Evolutionary conservation across 2,888 invertebrate species (phyloP), one percentile per base, ranked within the genome.

Genomic region (Rhabditoides inermis): DNA sequence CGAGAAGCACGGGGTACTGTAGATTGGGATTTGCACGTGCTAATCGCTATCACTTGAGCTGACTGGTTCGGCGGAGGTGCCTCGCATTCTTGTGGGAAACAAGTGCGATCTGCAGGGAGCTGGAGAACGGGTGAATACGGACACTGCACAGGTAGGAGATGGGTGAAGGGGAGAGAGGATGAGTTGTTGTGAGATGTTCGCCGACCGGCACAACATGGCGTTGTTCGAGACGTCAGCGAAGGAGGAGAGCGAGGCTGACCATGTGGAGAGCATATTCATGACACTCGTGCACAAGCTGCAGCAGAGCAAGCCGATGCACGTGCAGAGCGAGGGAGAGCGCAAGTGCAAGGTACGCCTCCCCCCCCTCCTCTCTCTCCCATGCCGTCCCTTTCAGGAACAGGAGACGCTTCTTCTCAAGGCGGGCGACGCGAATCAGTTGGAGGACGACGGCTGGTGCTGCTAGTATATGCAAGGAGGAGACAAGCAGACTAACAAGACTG

Each of bases 191-290:
- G 40, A 61, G 77, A 81, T 84, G 55, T 82, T 85, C 63, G 86
- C 86, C 10, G 86, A 86, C 76, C 81, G 82, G 57, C 82, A 81
- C 63, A 78, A 78, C 67, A 81, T 81, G 80, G 80, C 81, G 80
- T 76, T 87, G 53, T 88, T 88, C 78, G 88, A 88, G 78, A 88
- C 88, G 7, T 87, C 87, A 1, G 87, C 87, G 0, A 83, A 85
- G 56, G 81, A 86, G 28, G 68, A 69, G 36, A 69, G 70, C 1
- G 71, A 75, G 55, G 84, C 84, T 59, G 83, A 86, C 77, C 86
- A 85, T 73, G 85, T 88, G 39, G 86, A 87, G 72, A 84, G 86
- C 0, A 87, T 88, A 69, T 88, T 88, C 77, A 81, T 87, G 82
- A 88, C 88, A 0, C 77, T 88, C 42, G 62, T 87, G 0, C 86